Evolutionary conservation across 2,113 vertebrate species (phyloP), one percentile per base, ranked within the genome.

Genomic region (Gasterosteus aculeatus): DNA sequence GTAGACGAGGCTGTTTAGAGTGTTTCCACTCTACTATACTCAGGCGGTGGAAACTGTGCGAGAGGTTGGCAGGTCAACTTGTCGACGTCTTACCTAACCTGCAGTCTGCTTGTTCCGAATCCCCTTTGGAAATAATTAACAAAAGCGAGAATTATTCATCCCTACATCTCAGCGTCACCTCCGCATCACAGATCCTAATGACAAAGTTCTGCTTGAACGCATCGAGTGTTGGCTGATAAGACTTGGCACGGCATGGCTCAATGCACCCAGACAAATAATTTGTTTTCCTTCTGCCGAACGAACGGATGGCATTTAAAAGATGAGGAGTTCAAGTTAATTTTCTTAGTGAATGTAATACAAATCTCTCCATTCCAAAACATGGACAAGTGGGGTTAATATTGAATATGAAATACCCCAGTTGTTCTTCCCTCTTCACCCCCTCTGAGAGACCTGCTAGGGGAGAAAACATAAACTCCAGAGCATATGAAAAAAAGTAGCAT

Each of bases 61-160:
- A 6, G 18, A n/a, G 72, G 71, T 83, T n/a, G 4, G 31, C n/a
- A 18, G 63, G 77, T 80, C 77, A 68, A 49, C 57, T 68, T 72
- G 77, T 72, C 4, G 10, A 29, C 51, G 29, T 61, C 49, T 22
- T 22, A 42, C 19, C 46, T n/a, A 75, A 75, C 57, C 67, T 58
- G 15, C 2, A 8, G 22, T 42, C 49, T 26, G 57, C 46, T 62
- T 60, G 72, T 62, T 74, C 61, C 15, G 19, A 79, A 79, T 69
- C 66, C 82, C 75, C 75, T 47, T 42, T 73, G 69, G 78, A 84
- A 79, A 79, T 85, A 77, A 85, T 87, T 77, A 87, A 77, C 64
- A 85, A 57, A 65, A 58, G 47, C 49, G 63, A 69, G 22, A 74
- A 67, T 78, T 65, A 84, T 81, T 82, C 82, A 68, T 81, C 81